These are phyloP conservation scores for Campoletis raptor DNA, from an alignment of 2,888 invertebrate genomes.

Conservation along the genomic window DNA sequence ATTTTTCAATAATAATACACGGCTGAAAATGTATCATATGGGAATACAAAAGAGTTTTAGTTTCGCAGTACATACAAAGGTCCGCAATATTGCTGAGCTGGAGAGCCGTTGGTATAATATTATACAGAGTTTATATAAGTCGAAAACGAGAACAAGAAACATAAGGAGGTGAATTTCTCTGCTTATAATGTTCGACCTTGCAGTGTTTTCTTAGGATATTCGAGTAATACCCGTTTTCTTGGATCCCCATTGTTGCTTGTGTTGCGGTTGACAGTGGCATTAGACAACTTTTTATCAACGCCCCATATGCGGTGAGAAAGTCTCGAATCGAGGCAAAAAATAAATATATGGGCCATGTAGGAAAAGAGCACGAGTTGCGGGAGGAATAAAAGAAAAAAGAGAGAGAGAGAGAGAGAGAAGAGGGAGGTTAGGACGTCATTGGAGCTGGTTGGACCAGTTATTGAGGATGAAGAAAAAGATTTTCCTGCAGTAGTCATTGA, in stretches of 20 bases:
- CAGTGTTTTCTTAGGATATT: conserved; percentile 49
- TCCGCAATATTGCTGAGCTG: conserved; percentile 33
- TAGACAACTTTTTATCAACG: conserved; percentile 63
- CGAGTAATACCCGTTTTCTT: conserved; percentile 38
- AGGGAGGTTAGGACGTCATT: not conserved
- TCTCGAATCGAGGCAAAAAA: conserved; percentile 4
- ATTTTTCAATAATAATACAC: not conserved
- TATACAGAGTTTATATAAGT: conserved; percentile 14
- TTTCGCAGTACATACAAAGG: conserved; percentile 14
- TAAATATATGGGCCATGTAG: not conserved
- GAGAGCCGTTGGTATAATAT: conserved; percentile 44
- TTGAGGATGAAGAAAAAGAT: conserved; percentile 6
- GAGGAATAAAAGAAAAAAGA: not conserved
- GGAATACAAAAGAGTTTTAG: conserved; percentile 12
- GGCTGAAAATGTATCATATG: not conserved
- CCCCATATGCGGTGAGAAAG: conserved; percentile 29
- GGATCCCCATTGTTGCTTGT: conserved; percentile 48
- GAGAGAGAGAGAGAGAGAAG: no score
- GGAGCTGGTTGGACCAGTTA: conserved; percentile 17
- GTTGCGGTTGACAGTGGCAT: conserved; percentile 65
- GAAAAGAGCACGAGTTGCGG: not conserved
- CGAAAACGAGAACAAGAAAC: conserved; percentile 19
- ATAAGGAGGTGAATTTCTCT: conserved; percentile 38
- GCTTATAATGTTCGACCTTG: conserved; percentile 49
- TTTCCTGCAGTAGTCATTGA: conserved; percentile 40